phyloP scores from a whole-genome alignment of 2,888 invertebrate species.

The Cosmia trapezina region DNA sequence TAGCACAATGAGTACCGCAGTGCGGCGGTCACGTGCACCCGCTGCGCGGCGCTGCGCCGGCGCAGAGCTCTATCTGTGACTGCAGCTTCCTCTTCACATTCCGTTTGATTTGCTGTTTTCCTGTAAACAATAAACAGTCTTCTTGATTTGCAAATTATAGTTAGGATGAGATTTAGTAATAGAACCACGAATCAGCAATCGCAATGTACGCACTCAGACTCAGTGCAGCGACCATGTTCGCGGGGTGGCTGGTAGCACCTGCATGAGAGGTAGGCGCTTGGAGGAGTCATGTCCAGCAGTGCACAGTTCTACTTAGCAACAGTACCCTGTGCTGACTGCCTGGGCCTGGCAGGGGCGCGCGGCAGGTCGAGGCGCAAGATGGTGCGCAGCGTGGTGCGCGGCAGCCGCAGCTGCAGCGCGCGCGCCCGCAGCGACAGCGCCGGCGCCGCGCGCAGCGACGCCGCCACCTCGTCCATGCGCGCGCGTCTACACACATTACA shows the following conservation, averaged over 20 bases:
- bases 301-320: neutral
- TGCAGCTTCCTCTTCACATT: slow-evolving; percentile 30
- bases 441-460: slow-evolving; percentile 78
- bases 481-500: slow-evolving; percentile 13
- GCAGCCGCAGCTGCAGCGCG: slow-evolving; percentile 77
- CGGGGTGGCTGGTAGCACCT: neutral
- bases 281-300: too few relatives aligned
- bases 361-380: slow-evolving; percentile 78
- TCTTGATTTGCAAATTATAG: neutral
- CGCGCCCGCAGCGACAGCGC: slow-evolving; percentile 82
- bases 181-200: too few relatives aligned
- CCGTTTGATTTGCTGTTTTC: slow-evolving; percentile 30
- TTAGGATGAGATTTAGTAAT: too few relatives aligned
- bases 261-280: neutral
- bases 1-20: neutral
- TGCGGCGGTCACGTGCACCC: slow-evolving; percentile 28
- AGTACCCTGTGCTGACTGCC: slow-evolving; percentile 1
- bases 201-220: neutral
- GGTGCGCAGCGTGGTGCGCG: slow-evolving; percentile 81
- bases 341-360: neutral
- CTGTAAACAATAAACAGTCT: slow-evolving; percentile 10
- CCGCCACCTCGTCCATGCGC: slow-evolving; percentile 79
- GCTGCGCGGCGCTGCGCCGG: slow-evolving; percentile 4
- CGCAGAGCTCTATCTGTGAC: slow-evolving; percentile 1
- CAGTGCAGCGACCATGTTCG: too few relatives aligned